Evolutionary conservation across 1,140 invertebrate genomes (phyloP), one percentile per base, ranked within the genome.

Genomic region (Cotesia glomerata): DNA sequence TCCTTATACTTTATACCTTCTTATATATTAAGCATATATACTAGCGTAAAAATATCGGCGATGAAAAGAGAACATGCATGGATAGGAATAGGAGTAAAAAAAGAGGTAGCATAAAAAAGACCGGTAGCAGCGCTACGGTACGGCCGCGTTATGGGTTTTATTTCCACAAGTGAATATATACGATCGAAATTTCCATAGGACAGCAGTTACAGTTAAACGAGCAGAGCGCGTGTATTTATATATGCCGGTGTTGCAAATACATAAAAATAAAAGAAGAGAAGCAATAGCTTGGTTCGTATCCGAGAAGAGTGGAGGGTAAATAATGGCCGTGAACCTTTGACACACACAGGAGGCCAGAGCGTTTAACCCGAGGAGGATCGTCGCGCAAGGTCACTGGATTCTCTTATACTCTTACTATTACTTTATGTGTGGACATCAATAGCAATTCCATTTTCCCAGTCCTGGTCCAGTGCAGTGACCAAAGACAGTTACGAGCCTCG

Each of bases 321-420:
- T 76, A 80, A 80, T 75, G 78, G 74, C 74, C 78, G 74, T 80
- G 75, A 79, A 80, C 79, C 77, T 81, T 79, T 81, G 78, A 81
- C 78, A 78, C 76, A 72, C n/a, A 52, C 39, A 74, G 73, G 71
- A 75, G 75, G 74, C 75, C 79, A 81, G 77, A 76, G 77, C 77
- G 77, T 81, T 80, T 81, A 78, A 79, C 78, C 79, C 74, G 72
- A 75, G 74, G 62, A 69, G 75, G 69, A 14, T n/a, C 52, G 45
- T 69, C 52, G 64, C 67, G 59, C 74, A 64, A 26, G 62, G 65
- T 66, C 45, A 65, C 35, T 52, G 61, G n/a, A 49, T 51, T 39
- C 52, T 59, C 34, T 26, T 26, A 26, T 26, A 26, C 26, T 26
- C 26, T 26, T 26, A 26, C 26, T 26, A 26, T 26, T 26, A 26